Evolutionary conservation across 2,888 invertebrate genomes (phyloP), one percentile per base, ranked within the genome.

Genomic region (Limenitis camilla): DNA sequence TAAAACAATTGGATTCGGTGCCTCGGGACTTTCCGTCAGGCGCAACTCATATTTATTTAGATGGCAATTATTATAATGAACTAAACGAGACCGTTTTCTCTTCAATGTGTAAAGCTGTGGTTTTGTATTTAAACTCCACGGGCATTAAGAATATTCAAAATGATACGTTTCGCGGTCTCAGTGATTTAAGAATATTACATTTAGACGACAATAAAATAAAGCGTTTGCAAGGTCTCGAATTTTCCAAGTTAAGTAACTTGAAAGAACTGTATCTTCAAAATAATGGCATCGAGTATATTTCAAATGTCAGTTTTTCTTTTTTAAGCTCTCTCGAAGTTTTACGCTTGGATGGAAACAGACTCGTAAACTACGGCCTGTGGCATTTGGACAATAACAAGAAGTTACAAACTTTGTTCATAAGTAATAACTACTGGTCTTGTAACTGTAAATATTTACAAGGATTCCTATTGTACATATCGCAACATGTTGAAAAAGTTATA

Each of bases 1-100:
- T 92, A 40, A 92, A 94, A 78, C 89, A 91, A 80, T 90, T 94
- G 69, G 88, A 88, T 60, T 90, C 91, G 65, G 90, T 96, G 63
- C 96, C 97, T 5, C 89, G 91, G 31, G 90, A 93, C 59, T 92
- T 98, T 68, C 98, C 98, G 7, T 93, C 94, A 90, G 96, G 96
- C 73, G 95, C 96, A 5, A 97, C 97, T 43, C 96, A 97, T 76
- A 91, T 98, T 54, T 96, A 96, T 78, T 85, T 98, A 67, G 97
- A 97, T 76, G 97, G 97, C 48, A 96, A 97, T 83, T 91, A 94
- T 71, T 90, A 97, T 67, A 92, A 91, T 44, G 92, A 94, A 68
- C 83, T 98, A 53, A 91, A 85, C 65, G 80, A 81, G 63, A 79
- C 84, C 69, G 74, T 80, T 72, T 84, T 86, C 63, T 70, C 77